A percentile compares a stretch with the other conserved stretches of the same genome.
phyloP scores from a whole-genome alignment of 2,888 invertebrate genomes.

The Monochamus alternatus region DNA sequence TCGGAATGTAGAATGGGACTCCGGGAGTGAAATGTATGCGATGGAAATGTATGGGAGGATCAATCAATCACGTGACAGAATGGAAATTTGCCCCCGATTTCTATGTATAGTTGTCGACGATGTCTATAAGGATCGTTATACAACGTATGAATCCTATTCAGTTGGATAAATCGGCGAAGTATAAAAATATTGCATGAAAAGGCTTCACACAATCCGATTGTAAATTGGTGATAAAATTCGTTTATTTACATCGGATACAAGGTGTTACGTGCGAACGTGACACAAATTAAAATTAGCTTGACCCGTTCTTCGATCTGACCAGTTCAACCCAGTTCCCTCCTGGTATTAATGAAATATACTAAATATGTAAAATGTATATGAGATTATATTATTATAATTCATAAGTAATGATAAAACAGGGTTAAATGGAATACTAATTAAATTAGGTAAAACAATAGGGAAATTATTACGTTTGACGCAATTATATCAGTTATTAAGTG shows the following conservation, averaged over 20 bases:
- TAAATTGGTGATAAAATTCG: not conserved
- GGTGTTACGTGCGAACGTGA: not conserved
- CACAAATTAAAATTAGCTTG: too few relatives aligned
- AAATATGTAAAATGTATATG: slow-evolving; percentile 6
- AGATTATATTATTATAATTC: slow-evolving; percentile 15
- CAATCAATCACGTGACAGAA: slow-evolving; percentile 10
- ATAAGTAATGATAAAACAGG: slow-evolving; percentile 37
- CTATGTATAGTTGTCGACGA: not conserved
- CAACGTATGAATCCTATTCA: not conserved
- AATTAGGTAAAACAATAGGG: slow-evolving; percentile 6
- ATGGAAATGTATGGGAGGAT: not conserved
- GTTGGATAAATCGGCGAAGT: not conserved
- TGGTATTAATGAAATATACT: not conserved
- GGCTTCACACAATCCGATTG: not conserved
- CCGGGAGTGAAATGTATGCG: not conserved
- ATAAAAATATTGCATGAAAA: not conserved
- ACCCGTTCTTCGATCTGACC: not conserved
- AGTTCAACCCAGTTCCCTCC: not conserved
- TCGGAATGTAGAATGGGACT: not conserved
- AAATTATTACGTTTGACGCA: not conserved
- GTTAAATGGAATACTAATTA: slow-evolving; percentile 16
- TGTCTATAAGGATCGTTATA: not conserved
- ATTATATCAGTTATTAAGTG: not conserved
- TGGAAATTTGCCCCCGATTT: not conserved
- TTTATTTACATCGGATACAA: not conserved